Evolutionary conservation across 2,888 invertebrate genomes (phyloP).

Genomic region (Sesia bembeciformis): DNA sequence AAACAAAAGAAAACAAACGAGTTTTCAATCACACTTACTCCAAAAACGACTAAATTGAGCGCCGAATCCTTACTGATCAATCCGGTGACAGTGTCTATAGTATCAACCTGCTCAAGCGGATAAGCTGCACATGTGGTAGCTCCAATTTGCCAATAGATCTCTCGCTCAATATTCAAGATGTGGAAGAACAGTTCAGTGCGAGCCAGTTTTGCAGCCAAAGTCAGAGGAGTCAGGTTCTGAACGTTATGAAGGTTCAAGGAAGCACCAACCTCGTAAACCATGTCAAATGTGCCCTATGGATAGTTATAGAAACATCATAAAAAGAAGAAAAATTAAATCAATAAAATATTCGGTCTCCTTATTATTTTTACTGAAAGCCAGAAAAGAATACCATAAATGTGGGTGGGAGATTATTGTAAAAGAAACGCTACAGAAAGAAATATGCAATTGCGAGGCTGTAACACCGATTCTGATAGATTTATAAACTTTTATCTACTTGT

Average conservation of each 20-base stretch:
- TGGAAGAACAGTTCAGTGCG: constrained; percentile 97
- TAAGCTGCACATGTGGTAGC: constrained; percentile 98
- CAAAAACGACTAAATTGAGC: constrained; percentile 95
- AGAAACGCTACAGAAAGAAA: no score
- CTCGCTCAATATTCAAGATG: constrained; percentile 95
- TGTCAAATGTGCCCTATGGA: constrained; percentile 89
- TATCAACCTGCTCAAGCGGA: constrained; percentile 95
- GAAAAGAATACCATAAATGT: no score
- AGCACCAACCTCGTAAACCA: constrained; percentile 94
- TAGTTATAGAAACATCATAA: no score
- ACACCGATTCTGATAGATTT: no score
- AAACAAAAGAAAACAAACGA: no score
- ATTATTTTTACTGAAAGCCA: no score
- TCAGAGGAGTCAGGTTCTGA: constrained; percentile 91
- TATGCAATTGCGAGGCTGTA: no score
- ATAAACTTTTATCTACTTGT: no score
- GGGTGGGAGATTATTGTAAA: no score
- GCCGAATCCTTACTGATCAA: constrained; percentile 97
- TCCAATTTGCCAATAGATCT: constrained; percentile 98
- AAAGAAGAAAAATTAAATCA: no score
- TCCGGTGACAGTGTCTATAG: constrained; percentile 92
- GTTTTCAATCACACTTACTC: constrained; percentile 75
- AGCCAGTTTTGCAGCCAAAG: constrained; percentile 94
- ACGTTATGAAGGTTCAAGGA: constrained; percentile 90
- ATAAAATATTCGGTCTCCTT: no score